A percentile compares a stretch with the other conserved stretches of the same genome.
Evolutionary conservation across 2,888 invertebrate species (phyloP).

Genomic region (Acleris holmiana): DNA sequence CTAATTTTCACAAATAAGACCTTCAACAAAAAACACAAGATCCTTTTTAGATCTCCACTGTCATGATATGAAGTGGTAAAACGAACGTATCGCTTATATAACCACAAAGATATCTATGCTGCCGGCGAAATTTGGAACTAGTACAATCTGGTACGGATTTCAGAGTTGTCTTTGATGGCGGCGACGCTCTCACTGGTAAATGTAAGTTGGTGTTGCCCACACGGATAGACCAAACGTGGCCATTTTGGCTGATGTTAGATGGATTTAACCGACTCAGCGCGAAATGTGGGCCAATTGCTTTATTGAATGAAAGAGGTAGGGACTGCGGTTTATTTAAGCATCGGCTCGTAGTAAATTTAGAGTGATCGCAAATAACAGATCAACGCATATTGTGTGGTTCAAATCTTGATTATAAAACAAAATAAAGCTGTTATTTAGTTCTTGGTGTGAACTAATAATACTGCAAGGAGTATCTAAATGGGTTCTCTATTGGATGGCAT

Average conservation of each 20-base stretch:
- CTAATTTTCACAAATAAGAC: conserved; percentile 8
- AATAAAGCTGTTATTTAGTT: too few relatives aligned
- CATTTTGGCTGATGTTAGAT: conserved; percentile 11
- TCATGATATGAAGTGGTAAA: conserved; percentile 5
- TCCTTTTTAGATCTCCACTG: background rate
- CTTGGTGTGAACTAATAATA: too few relatives aligned
- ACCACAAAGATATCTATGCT: conserved; percentile 11
- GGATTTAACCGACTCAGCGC: conserved; percentile 18
- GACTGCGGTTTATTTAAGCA: background rate
- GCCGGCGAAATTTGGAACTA: background rate
- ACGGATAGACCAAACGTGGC: background rate
- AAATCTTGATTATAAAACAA: too few relatives aligned
- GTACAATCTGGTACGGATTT: background rate
- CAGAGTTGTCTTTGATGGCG: background rate
- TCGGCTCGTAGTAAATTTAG: background rate
- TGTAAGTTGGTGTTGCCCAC: conserved; percentile 11
- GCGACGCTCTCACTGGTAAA: background rate
- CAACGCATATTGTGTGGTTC: too few relatives aligned
- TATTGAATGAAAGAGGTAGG: conserved; percentile 14
- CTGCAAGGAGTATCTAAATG: too few relatives aligned
- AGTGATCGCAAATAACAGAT: too few relatives aligned
- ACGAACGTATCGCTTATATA: conserved; percentile 1
- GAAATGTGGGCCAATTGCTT: conserved; percentile 28
- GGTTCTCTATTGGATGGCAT: too few relatives aligned
- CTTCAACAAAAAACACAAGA: background rate